Base-by-base conservation (phyloP, 2,113 vertebrate species). In the Mustelus asterias region DNA sequence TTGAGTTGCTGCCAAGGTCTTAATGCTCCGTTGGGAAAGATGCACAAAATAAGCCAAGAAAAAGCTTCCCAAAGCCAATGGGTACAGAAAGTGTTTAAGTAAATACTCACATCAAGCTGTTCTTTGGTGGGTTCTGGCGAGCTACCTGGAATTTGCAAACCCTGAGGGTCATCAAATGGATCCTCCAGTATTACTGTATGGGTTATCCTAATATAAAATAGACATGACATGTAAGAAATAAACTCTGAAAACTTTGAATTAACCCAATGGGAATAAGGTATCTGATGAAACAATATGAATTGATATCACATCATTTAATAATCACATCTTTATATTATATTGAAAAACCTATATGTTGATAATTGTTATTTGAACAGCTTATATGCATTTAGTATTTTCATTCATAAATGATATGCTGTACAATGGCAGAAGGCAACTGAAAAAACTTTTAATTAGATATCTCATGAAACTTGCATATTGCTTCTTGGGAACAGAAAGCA, bases 111-210 rank as follows among this genome's bases (percentile, higher is more conserved):
- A 96, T 99, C 98, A 0, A 99, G 97, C 96, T 99, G 99, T 22
- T 99, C 98, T 96, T 97, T 99, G 16, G 98, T 99, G 76, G 99
- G 99, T 96, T 99, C 99, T 76, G 99, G 99, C 3, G 99, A 99
- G 58, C 97, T 97, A 97, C 99, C 99, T 6, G 99, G 99, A 96
- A 99, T 96, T 24, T 97, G 97, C 93, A 99, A 97, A 96, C 98
- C 98, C 83, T 98, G 97, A 6, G 99, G 99, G 95, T 99, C 99
- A 96, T 99, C 99, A 96, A 99, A 99, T 0, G 99, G 99, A 96
- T 99, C 99, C 65, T 99, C 99, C 96, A 99, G 97, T 97, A 99
- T 98, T 70, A 99, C 99, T 0, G 99, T 99, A 96, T 99, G 99
- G 97, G 99, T 99, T 97, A 99, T 99, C 97, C 99, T 99, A 96